Evolutionary conservation across 2,113 vertebrate species (phyloP).

Genomic region (Psammodynastes pulverulentus): DNA sequence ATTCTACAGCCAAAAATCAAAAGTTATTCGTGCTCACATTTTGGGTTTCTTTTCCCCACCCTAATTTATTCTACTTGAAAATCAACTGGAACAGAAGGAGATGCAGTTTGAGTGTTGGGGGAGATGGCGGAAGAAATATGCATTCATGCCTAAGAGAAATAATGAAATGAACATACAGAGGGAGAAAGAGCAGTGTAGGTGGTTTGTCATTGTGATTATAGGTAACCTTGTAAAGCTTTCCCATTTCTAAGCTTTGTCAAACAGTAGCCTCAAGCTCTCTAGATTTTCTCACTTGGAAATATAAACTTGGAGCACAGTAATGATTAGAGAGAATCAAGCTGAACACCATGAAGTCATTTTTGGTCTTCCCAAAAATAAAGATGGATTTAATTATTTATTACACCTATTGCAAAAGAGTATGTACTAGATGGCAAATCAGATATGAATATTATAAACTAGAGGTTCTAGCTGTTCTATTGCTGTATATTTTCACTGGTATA

Average conservation of each 20-base stretch:
- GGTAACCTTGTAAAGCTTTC: not conserved
- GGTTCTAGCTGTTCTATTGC: not conserved
- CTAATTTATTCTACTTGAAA: not conserved
- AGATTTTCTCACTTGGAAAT: not conserved
- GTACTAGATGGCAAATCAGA: not conserved
- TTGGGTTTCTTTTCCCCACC: not conserved
- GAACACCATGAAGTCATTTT: not conserved
- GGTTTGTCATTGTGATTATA: not conserved
- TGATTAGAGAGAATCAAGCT: not conserved
- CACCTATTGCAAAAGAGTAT: not conserved
- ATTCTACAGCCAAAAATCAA: not conserved
- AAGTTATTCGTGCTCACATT: not conserved
- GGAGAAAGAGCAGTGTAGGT: not conserved
- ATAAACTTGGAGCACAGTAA: not conserved
- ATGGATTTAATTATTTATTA: not conserved
- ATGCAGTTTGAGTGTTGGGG: not conserved
- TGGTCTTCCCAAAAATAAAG: not conserved
- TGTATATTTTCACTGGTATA: not conserved
- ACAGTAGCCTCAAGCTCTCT: not conserved
- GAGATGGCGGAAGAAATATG: not conserved
- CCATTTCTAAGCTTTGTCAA: not conserved
- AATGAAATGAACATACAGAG: not conserved
- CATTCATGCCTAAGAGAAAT: not conserved
- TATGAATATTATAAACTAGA: not conserved
- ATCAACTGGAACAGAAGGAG: not conserved